Base-by-base conservation (phyloP, 1,140 invertebrate genomes). In the Mactra quadrangularis region DNA sequence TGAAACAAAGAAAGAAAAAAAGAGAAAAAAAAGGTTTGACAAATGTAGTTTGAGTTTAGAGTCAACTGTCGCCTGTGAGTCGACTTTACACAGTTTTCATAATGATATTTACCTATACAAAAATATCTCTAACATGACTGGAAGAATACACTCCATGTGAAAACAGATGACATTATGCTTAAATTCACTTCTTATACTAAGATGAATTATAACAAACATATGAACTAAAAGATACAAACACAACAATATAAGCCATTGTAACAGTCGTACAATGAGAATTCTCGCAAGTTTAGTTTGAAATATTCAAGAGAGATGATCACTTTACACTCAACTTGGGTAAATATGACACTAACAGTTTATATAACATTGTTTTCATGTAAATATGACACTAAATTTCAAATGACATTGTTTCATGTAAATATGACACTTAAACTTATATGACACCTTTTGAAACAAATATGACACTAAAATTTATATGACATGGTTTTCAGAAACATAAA, bases 11-110 rank as follows among this genome's bases (percentile, higher is more conserved):
- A 41, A 64, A 50, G 41, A 50, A 68, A 41, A 22, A 50, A 50
- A 45, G 41, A 33, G 45, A 52, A 68, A 68, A 68, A 68, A 38
- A 68, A 50, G n/a, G 27, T 50, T 60, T 19, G 33, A 47, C 35
- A 70, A 79, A 71, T 81, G 66, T 71, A 59, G 19, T 71, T n/a
- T 78, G 1, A 45, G 77, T 81, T 81, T 81, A 81, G 77, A 81
- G 77, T 81, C 77, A 71, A 41, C 64, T 31, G 2, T 57, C 76
- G 11, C 76, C 76, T 66, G 19, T 19, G 19, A 53, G 45, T 29
- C 17, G 76, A 78, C 76, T 78, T 27, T 47, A 66, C 31, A 41
- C 57, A 75, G 59, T 33, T 53, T 31, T 62, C 25, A 41, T n/a
- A 47, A 50, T 50, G 64, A 68, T 50, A 68, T 68, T 68, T 38